Evolutionary conservation across 2,113 vertebrate genomes (phyloP), one percentile per base, ranked within the genome.

Genomic region (Mobula birostris): DNA sequence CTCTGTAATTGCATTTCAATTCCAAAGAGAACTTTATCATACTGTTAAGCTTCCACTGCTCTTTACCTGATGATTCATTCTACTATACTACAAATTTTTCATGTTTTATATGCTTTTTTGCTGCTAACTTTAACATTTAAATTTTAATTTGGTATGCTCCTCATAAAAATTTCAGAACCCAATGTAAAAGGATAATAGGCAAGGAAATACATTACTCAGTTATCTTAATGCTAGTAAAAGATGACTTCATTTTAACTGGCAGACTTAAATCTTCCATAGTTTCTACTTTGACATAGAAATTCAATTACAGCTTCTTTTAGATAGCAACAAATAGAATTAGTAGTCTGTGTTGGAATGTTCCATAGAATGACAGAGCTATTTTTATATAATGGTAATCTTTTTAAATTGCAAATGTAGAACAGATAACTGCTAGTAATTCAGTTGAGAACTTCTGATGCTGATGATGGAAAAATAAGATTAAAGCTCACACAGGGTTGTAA

Each of bases 351-450:
- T 74, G 70, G 91, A 93, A 72, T 93, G 19, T 93, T 74, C 63
- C n/a, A 36, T 70, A 72, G 5, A 70, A 72, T 92, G 17, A 15
- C 63, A 40, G 66, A 36, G 85, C 61, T 66, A 36, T 36, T 90
- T 11, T 14, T 63, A 90, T 66, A 32, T 66, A 90, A 66, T 63
- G 32, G 2, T 6, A 8, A 24, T 70, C 21, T 48, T 21, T 76
- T 56, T 48, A 93, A 74, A 93, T 93, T 93, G 12, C 48, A 29
- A 74, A 74, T 56, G 17, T 56, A 56, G 70, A 56, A 29, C 91
- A 93, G 91, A 93, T 93, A 17, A 14, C 91, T 93, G 61, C 61
- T 29, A 29, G 91, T 93, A 70, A 36, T 92, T 92, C 32, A 27
- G 24, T 92, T 92, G 32, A 72, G 14, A 48, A 72, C 15, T 92